Base-by-base conservation (phyloP, 2,113 vertebrate genomes). In the Ahaetulla prasina region DNA sequence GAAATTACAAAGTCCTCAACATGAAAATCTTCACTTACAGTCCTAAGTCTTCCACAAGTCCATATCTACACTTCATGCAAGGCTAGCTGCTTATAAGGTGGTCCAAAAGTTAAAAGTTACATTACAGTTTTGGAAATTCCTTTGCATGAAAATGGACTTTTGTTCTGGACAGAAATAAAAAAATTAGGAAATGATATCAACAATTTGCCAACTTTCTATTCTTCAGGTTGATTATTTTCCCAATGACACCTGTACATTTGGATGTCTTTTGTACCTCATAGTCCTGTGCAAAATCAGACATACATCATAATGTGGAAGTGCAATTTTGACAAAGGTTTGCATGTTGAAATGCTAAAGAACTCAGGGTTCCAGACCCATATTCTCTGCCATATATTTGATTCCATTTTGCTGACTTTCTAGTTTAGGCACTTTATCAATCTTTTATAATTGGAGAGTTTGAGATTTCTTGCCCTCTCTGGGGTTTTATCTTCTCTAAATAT, bases 1-100 rank as follows among this genome's bases (percentile, higher is more conserved):
- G 88, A 92, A 90, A 89, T 92, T 92, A 92, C 45, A 43, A 92
- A 92, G 45, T 90, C 88, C 89, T 90, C 85, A 86, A 85, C 88
- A 55, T 90, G 80, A 90, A 85, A 86, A 89, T 90, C 80, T 85
- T 80, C 63, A 86, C 52, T 92, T 80, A 92, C 88, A 92, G 92
- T 90, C 86, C 80, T 92, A 92, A 92, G 84, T 90, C 80, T 89
- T 85, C 88, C 60, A 85, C 54, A 90, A 85, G 90, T 90, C 92
- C 80, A 68, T 86, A 86, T 92, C 92, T 90, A 92, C 60, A 63
- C 88, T 86, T 86, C 43, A 12, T 89, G 63, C 12, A 92, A 80
- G 54, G 49, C n/a, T 60, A 60, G 35, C 54, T n/a, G 53, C 88
- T 92, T 52, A 89, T 88, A 92, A 89, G 74, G 88, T 92, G 92